Conservation (phyloP, 1,140 invertebrate species). For the Gonioctena quinquepunctata region DNA sequence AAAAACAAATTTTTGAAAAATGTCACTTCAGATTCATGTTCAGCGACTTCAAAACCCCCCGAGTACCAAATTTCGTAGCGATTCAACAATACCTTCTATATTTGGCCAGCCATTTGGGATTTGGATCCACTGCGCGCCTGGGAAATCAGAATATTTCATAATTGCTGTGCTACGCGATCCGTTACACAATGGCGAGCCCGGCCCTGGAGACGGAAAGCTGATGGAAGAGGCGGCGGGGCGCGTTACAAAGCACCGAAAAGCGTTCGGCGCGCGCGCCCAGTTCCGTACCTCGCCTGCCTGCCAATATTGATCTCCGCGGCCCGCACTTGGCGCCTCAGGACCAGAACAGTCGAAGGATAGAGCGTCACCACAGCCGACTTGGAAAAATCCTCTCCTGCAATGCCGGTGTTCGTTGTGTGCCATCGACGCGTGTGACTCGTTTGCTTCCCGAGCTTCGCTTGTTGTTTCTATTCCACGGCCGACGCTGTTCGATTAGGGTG, state of each 20-base stretch:
- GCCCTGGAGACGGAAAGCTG: too few relatives aligned
- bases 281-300: constrained; percentile 18
- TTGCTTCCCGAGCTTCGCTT: neutral
- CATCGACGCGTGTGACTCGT: neutral
- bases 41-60: too few relatives aligned
- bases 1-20: too few relatives aligned
- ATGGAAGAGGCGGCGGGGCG: neutral
- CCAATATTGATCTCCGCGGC: constrained; percentile 39
- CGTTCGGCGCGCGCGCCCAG: constrained; percentile 18
- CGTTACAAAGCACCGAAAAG: neutral
- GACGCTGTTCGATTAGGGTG: neutral
- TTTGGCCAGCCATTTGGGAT: too few relatives aligned
- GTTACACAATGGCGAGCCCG: too few relatives aligned
- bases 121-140: too few relatives aligned
- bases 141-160: too few relatives aligned
- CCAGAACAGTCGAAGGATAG: constrained; percentile 41
- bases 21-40: too few relatives aligned
- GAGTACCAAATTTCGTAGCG: too few relatives aligned
- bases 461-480: neutral
- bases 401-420: neutral
- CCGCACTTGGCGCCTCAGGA: constrained; percentile 35
- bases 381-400: constrained; percentile 4
- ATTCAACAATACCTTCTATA: too few relatives aligned
- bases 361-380: constrained; percentile 23
- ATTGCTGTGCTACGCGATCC: too few relatives aligned